Conservation (phyloP, 2,888 invertebrate species). For the Ganaspis brasiliensis region DNA sequence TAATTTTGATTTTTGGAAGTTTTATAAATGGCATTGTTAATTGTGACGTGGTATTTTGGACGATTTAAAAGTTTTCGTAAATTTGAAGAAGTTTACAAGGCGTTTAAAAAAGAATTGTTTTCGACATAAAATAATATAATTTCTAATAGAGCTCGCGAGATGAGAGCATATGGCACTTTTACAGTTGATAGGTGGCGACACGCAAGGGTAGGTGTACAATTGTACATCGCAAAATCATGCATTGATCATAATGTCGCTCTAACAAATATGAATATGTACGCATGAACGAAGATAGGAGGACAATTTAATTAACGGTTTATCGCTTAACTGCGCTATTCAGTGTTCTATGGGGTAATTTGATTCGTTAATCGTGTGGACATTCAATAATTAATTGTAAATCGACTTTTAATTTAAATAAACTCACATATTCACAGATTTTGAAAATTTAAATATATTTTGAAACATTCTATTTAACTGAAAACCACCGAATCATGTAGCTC, state of each 20-base stretch:
- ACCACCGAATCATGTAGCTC: no score
- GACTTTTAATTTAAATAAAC: not conserved
- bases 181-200: constrained; percentile 33
- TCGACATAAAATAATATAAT: not conserved
- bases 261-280: constrained; percentile 26
- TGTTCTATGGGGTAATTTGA: not conserved
- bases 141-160: constrained; percentile 14
- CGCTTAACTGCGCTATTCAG: constrained; percentile 5
- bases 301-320: constrained; percentile 26
- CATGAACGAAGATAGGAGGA: not conserved
- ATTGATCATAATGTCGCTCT: constrained; percentile 35
- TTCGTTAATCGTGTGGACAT: not conserved
- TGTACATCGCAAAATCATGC: constrained; percentile 17
- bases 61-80: no score
- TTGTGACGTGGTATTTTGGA: no score
- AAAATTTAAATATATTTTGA: no score
- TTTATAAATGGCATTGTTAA: no score
- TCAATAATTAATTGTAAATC: constrained; percentile 1
- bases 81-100: no score
- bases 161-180: constrained; percentile 8
- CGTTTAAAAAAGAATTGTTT: not conserved
- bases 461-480: no score
- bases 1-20: no score
- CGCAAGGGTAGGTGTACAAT: constrained; percentile 19
- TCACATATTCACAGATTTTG: no score